Evolutionary conservation across 2,797 vertebrate genomes (phyloP).

Genomic region (Argya squamiceps): DNA sequence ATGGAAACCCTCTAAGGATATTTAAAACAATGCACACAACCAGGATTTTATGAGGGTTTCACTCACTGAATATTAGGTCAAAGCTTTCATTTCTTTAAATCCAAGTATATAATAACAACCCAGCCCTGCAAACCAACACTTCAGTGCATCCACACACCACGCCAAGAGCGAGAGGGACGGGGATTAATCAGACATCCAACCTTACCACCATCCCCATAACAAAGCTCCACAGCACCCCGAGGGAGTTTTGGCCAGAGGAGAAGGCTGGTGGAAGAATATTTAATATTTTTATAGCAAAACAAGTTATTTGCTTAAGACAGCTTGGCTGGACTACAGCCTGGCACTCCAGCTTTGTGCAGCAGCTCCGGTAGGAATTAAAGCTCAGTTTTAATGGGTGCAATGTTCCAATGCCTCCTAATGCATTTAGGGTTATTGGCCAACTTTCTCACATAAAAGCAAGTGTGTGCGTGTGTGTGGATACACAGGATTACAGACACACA

Average conservation of each 20-base stretch:
- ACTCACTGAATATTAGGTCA: background rate
- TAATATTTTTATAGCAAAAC: constrained; percentile 77
- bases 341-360: constrained; percentile 64
- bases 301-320: constrained; percentile 80
- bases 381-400: constrained; percentile 76
- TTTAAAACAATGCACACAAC: background rate
- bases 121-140: background rate
- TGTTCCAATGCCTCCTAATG: constrained; percentile 79
- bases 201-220: constrained; percentile 38
- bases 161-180: background rate
- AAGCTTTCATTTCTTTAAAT: background rate
- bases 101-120: background rate
- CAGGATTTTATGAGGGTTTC: background rate
- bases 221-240: constrained; percentile 21
- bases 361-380: constrained; percentile 78
- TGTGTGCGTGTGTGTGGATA: constrained; percentile 38
- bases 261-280: constrained; percentile 69
- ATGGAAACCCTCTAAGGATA: background rate
- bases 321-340: constrained; percentile 74
- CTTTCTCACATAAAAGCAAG: constrained; percentile 76
- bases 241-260: constrained; percentile 39
- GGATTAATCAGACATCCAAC: constrained; percentile 27
- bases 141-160: background rate
- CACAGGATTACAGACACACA: constrained; percentile 64
- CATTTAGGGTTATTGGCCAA: constrained; percentile 74